Conservation (phyloP, 2,797 vertebrate species). For the Urocyon cinereoargenteus region DNA sequence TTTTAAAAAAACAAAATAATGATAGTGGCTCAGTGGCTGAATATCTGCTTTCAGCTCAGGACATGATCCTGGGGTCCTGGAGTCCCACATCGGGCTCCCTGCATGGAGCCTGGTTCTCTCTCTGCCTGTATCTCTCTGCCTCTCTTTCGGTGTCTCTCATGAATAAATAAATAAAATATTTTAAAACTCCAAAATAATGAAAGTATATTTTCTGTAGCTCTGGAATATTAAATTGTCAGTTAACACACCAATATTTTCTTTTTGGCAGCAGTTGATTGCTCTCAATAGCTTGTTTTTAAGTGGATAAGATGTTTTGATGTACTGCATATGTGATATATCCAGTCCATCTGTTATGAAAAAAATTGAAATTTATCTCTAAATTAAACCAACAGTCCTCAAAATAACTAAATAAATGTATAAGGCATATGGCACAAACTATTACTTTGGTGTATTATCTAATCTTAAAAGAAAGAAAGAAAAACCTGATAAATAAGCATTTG, state of each 20-base stretch:
- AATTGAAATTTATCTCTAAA: constrained; percentile 56
- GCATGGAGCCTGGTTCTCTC: too few species aligned
- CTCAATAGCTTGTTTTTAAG: constrained; percentile 53
- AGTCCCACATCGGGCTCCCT: too few species aligned
- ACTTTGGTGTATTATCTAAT: constrained; percentile 60
- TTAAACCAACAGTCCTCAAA: constrained; percentile 66
- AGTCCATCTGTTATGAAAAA: constrained; percentile 61
- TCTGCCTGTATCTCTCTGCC: too few species aligned
- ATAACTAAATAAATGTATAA: constrained; percentile 17
- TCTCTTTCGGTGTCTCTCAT: too few species aligned
- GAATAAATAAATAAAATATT: too few species aligned
- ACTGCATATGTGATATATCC: background rate
- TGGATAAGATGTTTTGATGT: constrained; percentile 45
- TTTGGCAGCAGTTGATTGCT: constrained; percentile 51
- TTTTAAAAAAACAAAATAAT: background rate
- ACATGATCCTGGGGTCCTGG: too few species aligned
- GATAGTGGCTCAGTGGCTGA: too few species aligned
- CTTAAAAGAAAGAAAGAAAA: constrained; percentile 17
- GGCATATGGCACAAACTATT: constrained; percentile 60
- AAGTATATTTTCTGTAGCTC: background rate
- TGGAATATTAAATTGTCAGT: background rate
- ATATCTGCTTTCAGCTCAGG: too few species aligned
- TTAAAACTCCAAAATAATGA: background rate
- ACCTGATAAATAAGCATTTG: constrained; percentile 24
- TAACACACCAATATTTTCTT: background rate